Evolutionary conservation across 2,797 vertebrate species (phyloP).

Genomic region (Amblyopsis hoosieri): DNA sequence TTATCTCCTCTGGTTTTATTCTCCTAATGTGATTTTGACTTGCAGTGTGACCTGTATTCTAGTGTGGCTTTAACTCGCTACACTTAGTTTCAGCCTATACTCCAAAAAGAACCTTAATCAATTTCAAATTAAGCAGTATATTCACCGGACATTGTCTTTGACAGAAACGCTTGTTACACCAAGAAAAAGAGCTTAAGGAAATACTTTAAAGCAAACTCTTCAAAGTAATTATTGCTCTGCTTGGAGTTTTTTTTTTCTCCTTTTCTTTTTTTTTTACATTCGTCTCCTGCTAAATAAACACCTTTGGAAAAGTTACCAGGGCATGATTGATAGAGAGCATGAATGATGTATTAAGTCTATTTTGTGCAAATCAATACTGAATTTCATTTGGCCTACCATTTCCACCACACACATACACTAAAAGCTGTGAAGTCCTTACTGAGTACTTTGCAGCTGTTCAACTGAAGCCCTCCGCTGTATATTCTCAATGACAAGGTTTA

Average conservation of each 20-base stretch:
- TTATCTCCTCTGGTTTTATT: slow-evolving; percentile 45
- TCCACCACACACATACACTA: slow-evolving; percentile 7
- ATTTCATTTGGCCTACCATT: slow-evolving; percentile 77
- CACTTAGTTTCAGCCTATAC: slow-evolving; percentile 42
- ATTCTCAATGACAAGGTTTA: slow-evolving; percentile 37
- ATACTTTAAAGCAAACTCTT: slow-evolving; percentile 75
- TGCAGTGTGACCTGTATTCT: slow-evolving; percentile 38
- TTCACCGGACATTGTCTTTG: slow-evolving; percentile 75
- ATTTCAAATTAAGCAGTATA: slow-evolving; percentile 77
- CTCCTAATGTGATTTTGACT: slow-evolving; percentile 26
- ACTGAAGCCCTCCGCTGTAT: slow-evolving; percentile 31
- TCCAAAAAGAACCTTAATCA: slow-evolving; percentile 73
- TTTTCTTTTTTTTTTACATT: slow-evolving; percentile 43
- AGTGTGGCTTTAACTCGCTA: slow-evolving; percentile 47
- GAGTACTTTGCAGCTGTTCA: slow-evolving; percentile 46
- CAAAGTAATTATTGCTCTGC: slow-evolving; percentile 77
- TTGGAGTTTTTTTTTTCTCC: slow-evolving; percentile 49
- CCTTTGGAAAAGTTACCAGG: slow-evolving; percentile 77
- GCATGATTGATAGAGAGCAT: slow-evolving; percentile 83
- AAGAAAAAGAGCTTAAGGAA: slow-evolving; percentile 71
- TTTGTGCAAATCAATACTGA: slow-evolving; percentile 82
- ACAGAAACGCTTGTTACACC: slow-evolving; percentile 78
- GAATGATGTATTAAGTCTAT: slow-evolving; percentile 88
- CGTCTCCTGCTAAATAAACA: slow-evolving; percentile 72
- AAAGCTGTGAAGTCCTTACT: slow-evolving; percentile 14